These are phyloP conservation scores for Montipora capricornis DNA, from an alignment of 64 coral and sea anemone species.

Conservation along the genomic window DNA sequence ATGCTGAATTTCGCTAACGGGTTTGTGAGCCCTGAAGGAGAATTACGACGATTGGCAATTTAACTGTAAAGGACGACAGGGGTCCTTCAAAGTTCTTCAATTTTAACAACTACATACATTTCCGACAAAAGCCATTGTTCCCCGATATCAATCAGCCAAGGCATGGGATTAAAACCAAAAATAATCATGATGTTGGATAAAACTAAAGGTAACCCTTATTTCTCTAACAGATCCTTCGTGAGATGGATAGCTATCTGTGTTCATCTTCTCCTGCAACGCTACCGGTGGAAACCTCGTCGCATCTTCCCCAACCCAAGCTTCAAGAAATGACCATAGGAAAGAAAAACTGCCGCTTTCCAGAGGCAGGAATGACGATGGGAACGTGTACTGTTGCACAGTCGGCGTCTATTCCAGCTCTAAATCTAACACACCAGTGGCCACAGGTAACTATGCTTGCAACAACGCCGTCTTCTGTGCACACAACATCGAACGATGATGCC, in stretches of 20 bases:
- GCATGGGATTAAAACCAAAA: neutral
- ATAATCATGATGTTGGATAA: neutral
- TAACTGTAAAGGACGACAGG: neutral
- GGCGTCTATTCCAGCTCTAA: neutral
- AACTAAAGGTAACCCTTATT: neutral
- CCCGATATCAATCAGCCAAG: neutral
- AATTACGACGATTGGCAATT: neutral
- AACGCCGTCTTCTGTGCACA: neutral
- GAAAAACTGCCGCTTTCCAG: constrained; percentile 44
- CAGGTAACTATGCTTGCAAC: constrained; percentile 7
- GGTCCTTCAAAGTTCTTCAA: neutral
- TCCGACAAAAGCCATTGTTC: neutral
- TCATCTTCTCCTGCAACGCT: neutral
- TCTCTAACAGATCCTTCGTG: constrained; percentile 4
- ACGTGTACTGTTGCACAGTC: neutral
- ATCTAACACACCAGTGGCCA: constrained; percentile 29
- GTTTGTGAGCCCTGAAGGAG: neutral
- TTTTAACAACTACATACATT: neutral
- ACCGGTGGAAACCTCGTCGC: neutral
- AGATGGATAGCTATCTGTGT: constrained; percentile 56
- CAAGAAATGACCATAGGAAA: neutral
- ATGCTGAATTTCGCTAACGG: neutral
- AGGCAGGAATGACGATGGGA: neutral
- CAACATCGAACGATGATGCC: neutral
- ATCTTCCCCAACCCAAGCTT: constrained; percentile 15